Evolutionary conservation across 2,797 vertebrate species (phyloP), one percentile per base, ranked within the genome.

Genomic region (Chlorospingus semifuscus): DNA sequence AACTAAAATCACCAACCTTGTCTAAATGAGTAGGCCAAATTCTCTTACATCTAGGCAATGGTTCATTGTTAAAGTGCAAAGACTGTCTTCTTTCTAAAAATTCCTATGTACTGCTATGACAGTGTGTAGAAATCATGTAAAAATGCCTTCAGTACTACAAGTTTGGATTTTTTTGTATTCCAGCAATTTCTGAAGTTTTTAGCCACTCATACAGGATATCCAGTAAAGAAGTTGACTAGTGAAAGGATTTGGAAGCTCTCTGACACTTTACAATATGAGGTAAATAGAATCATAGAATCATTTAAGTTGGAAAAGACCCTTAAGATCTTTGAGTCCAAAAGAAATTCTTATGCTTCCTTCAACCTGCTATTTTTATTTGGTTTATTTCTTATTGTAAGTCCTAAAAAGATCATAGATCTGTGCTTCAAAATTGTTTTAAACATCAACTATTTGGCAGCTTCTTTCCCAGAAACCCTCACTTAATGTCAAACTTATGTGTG

Each of bases 181-280:
- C 82, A 97, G 96, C 39, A 87, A 44, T 95, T 96, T 81, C 84
- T 96, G 53, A 95, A 75, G 55, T 95, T 93, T 86, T 92, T 97
- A 91, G 95, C 93, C 44, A 53, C 50, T 83, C 91, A 93, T 32
- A 96, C 90, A 42, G 93, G 95, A 81, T 94, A 95, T 22, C 47
- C 89, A 49, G 1, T 87, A 65, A 96, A 94, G 82, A 96, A 83
- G 47, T 5, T 96, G 69, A 96, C 82, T 49, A 32, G 56, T 32
- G 92, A 94, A 89, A 94, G 69, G 79, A 94, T 97, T 36, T 97
- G 96, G 96, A 98, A 98, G 42, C 87, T 97, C 85, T 98, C 98
- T 4, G 98, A 99, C 96, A 98, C 98, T 52, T 98, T 99, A 19
- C 97, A 95, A 56, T 98, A 98, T 94, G 98, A 99, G 99, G 99